Evolutionary conservation across 2,113 vertebrate genomes (phyloP), one percentile per base, ranked within the genome.

Genomic region (Dipodomys stephensi): DNA sequence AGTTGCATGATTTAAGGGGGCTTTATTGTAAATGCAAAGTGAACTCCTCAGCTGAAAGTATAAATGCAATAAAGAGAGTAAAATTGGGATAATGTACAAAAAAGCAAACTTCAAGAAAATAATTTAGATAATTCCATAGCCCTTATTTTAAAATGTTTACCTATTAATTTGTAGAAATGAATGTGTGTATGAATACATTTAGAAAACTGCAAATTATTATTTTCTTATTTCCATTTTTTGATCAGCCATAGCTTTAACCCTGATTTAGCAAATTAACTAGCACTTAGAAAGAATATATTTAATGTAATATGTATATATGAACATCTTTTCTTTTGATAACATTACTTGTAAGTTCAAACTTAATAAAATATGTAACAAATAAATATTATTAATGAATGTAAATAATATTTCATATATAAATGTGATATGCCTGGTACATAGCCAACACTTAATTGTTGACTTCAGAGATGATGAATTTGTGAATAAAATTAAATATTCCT

Each of bases 11-110:
- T 80, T 80, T 89, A 30, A 68, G 19, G 79, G 25, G 13, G 3
- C 60, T 86, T 67, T 85, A 82, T 65, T 53, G 91, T 93, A 92
- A 76, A 67, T 62, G 4, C 92, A 95, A 79, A 28, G 32, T 64
- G 72, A 82, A 73, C 46, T 79, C 19, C 87, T 77, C 30, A 35
- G 5, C 28, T 67, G 74, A 87, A 20, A 46, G 78, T 15, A 81
- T 13, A 74, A 80, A 22, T 84, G 1, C n/a, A 72, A 0, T 62
- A 18, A 65, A 78, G 91, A 87, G 79, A n/a, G 82, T 25, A 84
- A 60, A 46, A 64, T 32, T 78, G 11, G 80, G 73, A 19, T 60
- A 49, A 10, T 4, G 79, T 87, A 49, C 35, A 81, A 74, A 44
- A 44, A 49, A 10, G 77, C 16, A 44, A 49, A 13, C 81, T 13